Conservation (phyloP, 92 coral and sea anemone species). For the Meandrina meandrites region DNA sequence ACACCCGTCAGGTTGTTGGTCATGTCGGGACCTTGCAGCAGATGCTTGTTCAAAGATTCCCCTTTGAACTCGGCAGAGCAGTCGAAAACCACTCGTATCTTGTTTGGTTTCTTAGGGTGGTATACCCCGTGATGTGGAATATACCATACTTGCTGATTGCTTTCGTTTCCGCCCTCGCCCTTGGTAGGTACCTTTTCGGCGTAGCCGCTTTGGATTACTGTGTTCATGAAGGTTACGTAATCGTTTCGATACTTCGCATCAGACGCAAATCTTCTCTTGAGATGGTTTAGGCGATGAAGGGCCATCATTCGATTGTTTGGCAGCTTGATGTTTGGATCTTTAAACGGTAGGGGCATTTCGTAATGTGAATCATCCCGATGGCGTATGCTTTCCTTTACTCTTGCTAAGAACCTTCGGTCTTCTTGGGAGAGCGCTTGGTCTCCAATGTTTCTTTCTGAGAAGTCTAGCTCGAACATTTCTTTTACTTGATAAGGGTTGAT, state of each 20-base stretch:
- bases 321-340: slow-evolving; percentile 10
- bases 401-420: slow-evolving; percentile 33
- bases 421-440: slow-evolving; percentile 45
- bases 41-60: not conserved
- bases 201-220: slow-evolving; percentile 24
- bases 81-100: no score
- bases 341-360: slow-evolving; percentile 44
- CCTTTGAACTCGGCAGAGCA: not conserved
- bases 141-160: not conserved
- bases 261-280: slow-evolving; percentile 19
- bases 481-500: slow-evolving; percentile 41
- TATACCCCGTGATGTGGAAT: slow-evolving; percentile 9
- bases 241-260: slow-evolving; percentile 22
- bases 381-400: slow-evolving; percentile 20
- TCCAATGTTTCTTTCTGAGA: slow-evolving; percentile 13
- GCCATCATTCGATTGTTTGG: slow-evolving; percentile 41
- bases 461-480: slow-evolving; percentile 45
- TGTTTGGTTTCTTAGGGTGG: no score
- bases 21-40: slow-evolving; percentile 41
- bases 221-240: slow-evolving; percentile 48
- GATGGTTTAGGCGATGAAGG: slow-evolving; percentile 7
- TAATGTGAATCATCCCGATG: slow-evolving; percentile 43
- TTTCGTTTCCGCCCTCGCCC: not conserved
- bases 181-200: not conserved
- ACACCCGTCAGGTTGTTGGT: slow-evolving; percentile 37